These are phyloP conservation scores for Noctua janthe DNA, from an alignment of 2,888 invertebrate species.

Conservation along the genomic window DNA sequence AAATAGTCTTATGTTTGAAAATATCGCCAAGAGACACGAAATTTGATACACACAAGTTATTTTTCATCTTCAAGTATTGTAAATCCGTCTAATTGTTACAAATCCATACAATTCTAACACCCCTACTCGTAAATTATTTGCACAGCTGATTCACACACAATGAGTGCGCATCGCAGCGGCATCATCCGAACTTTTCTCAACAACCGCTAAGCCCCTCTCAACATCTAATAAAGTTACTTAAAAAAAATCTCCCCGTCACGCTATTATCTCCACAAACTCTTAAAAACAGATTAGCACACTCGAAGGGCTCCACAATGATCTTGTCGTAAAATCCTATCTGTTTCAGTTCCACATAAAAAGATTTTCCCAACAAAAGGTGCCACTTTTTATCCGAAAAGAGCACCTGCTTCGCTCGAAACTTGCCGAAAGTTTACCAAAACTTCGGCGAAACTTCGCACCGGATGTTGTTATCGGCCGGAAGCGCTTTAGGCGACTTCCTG, in stretches of 20 bases:
- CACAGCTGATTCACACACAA: conserved; percentile 34
- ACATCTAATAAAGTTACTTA: conserved; percentile 64
- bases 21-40: not conserved
- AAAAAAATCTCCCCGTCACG: conserved; percentile 63
- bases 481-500: conserved; percentile 89
- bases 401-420: conserved; percentile 85
- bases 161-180: conserved; percentile 33
- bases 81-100: not conserved
- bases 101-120: not conserved
- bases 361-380: conserved; percentile 79
- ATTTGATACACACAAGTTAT: not conserved
- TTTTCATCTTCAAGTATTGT: not conserved
- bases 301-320: conserved; percentile 65
- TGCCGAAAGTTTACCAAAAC: conserved; percentile 71
- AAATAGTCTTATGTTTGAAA: no score
- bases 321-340: conserved; percentile 73
- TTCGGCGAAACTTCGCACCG: conserved; percentile 80
- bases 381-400: conserved; percentile 86
- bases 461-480: conserved; percentile 91
- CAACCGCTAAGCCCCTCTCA: conserved; percentile 38
- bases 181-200: conserved; percentile 42
- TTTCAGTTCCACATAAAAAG: conserved; percentile 75
- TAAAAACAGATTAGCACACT: conserved; percentile 69
- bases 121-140: conserved; percentile 14
- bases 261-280: conserved; percentile 68